Evolutionary conservation across 53 echinoderm and acorn worm species (phyloP).

Genomic region (Astropecten irregularis): DNA sequence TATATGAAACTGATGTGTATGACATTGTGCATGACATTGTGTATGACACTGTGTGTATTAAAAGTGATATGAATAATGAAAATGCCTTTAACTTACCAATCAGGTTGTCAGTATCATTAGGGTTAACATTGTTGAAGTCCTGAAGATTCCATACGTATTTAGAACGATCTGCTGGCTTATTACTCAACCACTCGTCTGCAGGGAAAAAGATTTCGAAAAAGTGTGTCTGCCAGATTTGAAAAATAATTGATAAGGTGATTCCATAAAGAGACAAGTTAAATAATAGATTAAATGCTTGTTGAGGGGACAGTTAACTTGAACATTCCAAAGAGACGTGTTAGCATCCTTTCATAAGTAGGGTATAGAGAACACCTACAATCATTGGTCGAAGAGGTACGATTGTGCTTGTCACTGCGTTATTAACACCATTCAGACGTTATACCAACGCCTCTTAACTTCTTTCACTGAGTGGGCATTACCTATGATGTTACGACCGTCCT

Average conservation of each 20-base stretch:
- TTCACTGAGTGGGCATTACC: slow-evolving; percentile 30
- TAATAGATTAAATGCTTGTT: too few relatives aligned
- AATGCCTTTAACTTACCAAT: slow-evolving; percentile 48
- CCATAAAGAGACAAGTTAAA: background rate
- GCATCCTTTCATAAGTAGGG: background rate
- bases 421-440: background rate
- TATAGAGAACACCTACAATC: background rate
- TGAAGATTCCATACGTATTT: slow-evolving; percentile 78
- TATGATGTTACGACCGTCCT: slow-evolving; percentile 78
- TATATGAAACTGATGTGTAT: too few relatives aligned
- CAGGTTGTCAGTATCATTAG: slow-evolving; percentile 62
- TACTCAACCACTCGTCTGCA: slow-evolving; percentile 58
- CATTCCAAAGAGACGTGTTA: background rate
- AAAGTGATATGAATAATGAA: background rate
- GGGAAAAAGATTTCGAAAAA: background rate
- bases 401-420: background rate
- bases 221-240: background rate
- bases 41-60: background rate
- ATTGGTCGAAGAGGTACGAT: background rate
- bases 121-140: slow-evolving; percentile 69
- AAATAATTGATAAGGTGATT: background rate
- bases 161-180: slow-evolving; percentile 7
- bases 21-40: background rate
- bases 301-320: background rate
- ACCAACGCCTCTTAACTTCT: background rate